Base-by-base conservation (phyloP, 2,797 vertebrate genomes). In the Alcedo atthis region DNA sequence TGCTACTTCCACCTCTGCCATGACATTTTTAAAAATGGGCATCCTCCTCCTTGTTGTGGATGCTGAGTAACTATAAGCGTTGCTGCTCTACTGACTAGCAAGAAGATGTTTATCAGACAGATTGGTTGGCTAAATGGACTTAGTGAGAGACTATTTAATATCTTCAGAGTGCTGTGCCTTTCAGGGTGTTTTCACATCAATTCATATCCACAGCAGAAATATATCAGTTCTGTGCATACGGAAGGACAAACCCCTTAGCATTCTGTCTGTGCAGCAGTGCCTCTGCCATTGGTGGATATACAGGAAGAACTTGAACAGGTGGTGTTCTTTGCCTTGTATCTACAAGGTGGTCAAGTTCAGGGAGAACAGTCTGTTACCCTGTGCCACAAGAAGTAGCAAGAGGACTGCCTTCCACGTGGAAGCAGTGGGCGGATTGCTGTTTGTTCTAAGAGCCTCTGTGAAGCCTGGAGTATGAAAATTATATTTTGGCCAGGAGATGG, bases 201-300 rank as follows among this genome's bases (percentile, higher is more conserved):
- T 87, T 83, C 74, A 18, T 91, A 91, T 87, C 69, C 58, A 43
- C 69, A 89, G 66, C 73, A 94, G 66, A 85, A 74, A 75, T 81
- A 83, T 54, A 58, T 57, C 19, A 61, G 0, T 85, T 91, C 28
- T 75, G 57, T 91, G 73, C 73, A 81, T 58, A 61, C 87, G 89
- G 76, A 68, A 63, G 67, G 40, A 77, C 79, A 87, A 64, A 42
- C 4, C 30, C 74, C 57, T 66, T 61, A 51, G 82, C 37, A 13
- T 35, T 93, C 64, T 49, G 73, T 55, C 48, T 85, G 51, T 63
- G 73, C 80, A 82, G 82, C 74, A 77, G 45, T 87, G 89, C 61
- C 55, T 66, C 84, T 95, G 83, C 14, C 0, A 1, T 25, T 91
- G 16, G 51, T 89, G 71, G 59, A 63, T 87, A 11, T 35, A 20